phyloP scores from a whole-genome alignment of 2,888 invertebrate genomes.

The Dendrolimus houi region DNA sequence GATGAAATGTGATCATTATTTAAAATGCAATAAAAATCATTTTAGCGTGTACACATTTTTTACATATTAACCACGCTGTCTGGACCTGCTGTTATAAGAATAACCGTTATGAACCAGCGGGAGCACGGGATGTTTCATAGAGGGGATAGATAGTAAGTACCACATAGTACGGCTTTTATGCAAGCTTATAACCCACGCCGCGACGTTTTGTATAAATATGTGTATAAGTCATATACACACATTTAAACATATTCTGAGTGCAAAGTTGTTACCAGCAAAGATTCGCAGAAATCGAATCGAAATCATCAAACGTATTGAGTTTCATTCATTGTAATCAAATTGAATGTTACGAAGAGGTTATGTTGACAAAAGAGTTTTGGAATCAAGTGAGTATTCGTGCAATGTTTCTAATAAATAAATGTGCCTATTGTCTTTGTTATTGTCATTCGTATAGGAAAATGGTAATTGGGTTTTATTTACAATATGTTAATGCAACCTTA shows the following conservation, averaged over 20 bases:
- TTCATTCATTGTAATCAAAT: slow-evolving; percentile 3
- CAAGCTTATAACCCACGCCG: no score
- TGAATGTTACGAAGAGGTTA: slow-evolving; percentile 42
- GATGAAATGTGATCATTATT: neutral
- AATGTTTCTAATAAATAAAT: neutral
- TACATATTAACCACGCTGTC: neutral
- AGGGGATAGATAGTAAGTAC: slow-evolving; percentile 9
- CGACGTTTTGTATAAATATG: no score
- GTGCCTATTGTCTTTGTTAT: no score
- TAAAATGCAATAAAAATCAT: neutral
- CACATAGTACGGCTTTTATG: slow-evolving; percentile 15
- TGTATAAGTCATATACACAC: no score
- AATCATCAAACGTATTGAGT: neutral
- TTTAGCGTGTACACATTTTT: neutral
- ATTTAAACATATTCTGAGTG: no score
- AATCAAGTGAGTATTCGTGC: slow-evolving; percentile 35
- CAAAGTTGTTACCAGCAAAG: no score
- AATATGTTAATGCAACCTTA: no score
- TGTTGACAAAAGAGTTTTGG: slow-evolving; percentile 55
- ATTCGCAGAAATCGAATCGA: no score
- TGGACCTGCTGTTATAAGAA: slow-evolving; percentile 48
- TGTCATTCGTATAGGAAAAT: no score
- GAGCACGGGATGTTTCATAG: slow-evolving; percentile 35
- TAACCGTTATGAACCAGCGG: slow-evolving; percentile 38
- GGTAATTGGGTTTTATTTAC: no score